Base-by-base conservation (phyloP, 2,113 vertebrate genomes). In the Amblyornis subalaris region DNA sequence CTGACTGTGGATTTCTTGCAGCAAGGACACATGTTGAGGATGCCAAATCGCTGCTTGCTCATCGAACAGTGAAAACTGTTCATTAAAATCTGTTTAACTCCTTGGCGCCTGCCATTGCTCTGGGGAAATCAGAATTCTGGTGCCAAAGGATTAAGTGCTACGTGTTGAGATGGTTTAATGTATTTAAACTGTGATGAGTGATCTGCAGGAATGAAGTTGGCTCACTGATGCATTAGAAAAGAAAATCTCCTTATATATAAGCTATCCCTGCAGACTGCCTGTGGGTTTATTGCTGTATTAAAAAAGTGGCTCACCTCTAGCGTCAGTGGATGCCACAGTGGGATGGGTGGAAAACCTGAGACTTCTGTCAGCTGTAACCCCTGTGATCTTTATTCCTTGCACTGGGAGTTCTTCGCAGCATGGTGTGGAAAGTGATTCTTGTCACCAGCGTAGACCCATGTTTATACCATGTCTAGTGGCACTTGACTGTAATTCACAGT, bases 11-110 rank as follows among this genome's bases (percentile, higher is more conserved):
- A 13, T 71, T 69, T 88, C 40, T n/a, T 44, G 54, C 26, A 22
- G 15, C 1, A 8, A 50, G 69, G 35, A 28, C 28, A 9, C 0
- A 0, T 1, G 4, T 12, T 22, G 60, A 18, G 79, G 44, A 2
- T 10, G 11, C 28, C 0, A 1, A 19, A 24, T 69, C 3, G 4
- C 62, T 83, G 53, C 72, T 65, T 69, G 45, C 65, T 93, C 60
- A 21, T 5, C 12, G 4, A 89, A 1, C 51, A 65, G 23, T 69
- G 40, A 89, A 74, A 77, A 73, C 61, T 44, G 9, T 71, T 89
- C 54, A 20, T 92, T 87, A 76, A 48, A 77, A 54, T 79, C 71
- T 88, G 25, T 89, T 89, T 67, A 76, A 85, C 51, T 74, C 79
- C 66, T 88, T 83, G 77, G 58, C 2, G 3, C 50, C 65, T 67